Evolutionary conservation across 2,113 vertebrate genomes (phyloP), one percentile per base, ranked within the genome.

Genomic region (Antechinus stuartii): DNA sequence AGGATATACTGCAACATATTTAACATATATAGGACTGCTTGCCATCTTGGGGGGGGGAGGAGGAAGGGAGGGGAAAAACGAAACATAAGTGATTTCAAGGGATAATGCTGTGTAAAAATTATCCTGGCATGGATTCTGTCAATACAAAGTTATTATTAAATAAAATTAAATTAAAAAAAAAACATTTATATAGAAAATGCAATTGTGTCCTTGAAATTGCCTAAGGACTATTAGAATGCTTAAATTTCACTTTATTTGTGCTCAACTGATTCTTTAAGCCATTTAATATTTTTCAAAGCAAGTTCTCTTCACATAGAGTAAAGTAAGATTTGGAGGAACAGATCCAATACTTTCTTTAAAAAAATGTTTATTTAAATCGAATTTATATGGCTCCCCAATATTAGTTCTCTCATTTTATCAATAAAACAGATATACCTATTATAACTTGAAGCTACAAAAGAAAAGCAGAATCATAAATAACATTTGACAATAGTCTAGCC

Each of bases 211-310:
- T 54, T 95, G 23, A 5, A 55, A 56, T 30, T 94, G 68, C 94
- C 93, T 54, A 92, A 96, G 55, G 90, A 92, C 4, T 91, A 84
- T 23, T 84, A 52, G 68, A 84, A 19, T 84, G 19, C 16, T 46
- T 94, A 30, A 54, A 91, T 14, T 90, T 0, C 46, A 46, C 2
- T 54, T 92, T 22, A 91, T 96, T 76, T 12, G 54, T 53, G 46
- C 8, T 93, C 52, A 2, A n/a, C 35, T 92, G 24, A 90, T 19
- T 84, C 0, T 2, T 55, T 6, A 35, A 0, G 35, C 8, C 68
- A n/a, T 68, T 96, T 16, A 94, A 93, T 95, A 96, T 92, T 42
- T 84, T 61, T 89, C n/a, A 90, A 49, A 52, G 56, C 27, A 42
- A 96, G 6, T 89, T 94, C 54, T 26, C 27, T 94, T 25, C 94